Conservation (phyloP, 1,140 invertebrate species). For the Anoplophora glabripennis region DNA sequence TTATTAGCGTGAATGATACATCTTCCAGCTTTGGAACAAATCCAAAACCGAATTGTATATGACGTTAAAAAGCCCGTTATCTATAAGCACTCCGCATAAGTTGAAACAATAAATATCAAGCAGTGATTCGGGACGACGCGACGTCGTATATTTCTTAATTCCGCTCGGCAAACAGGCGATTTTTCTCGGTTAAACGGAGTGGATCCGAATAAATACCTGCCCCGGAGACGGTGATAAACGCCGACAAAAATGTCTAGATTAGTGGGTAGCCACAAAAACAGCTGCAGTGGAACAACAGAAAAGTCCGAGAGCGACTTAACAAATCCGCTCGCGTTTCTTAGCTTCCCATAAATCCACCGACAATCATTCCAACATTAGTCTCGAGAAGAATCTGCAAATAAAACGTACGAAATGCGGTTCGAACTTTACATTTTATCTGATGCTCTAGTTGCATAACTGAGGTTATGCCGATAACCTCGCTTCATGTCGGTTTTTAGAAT, state of each 20-base stretch:
- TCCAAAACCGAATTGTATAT: too few relatives aligned
- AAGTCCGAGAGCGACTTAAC: constrained; percentile 3
- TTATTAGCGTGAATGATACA: too few relatives aligned
- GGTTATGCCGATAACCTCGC: too few relatives aligned
- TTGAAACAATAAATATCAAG: too few relatives aligned
- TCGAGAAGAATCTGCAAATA: constrained; percentile 3
- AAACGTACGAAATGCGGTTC: constrained; percentile 1
- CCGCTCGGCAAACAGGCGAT: not conserved
- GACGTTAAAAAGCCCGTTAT: too few relatives aligned
- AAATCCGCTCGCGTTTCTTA: constrained; percentile 2
- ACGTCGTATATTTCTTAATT: too few relatives aligned
- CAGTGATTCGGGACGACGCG: too few relatives aligned
- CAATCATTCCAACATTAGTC: constrained; percentile 15
- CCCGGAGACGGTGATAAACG: not conserved
- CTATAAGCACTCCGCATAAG: too few relatives aligned
- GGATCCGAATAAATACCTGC: constrained; percentile 3
- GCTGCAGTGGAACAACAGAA: not conserved
- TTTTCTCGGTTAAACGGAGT: not conserved
- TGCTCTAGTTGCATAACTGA: not conserved
- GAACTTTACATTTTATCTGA: not conserved
- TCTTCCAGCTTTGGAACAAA: too few relatives aligned
- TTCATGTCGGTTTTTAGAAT: too few relatives aligned
- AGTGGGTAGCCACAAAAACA: constrained; percentile 3
- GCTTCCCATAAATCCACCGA: not conserved
- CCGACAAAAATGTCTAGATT: constrained; percentile 2